A percentile compares a stretch with the other conserved stretches of the same genome.
These are phyloP conservation scores for Mormyrops attenuatus DNA, from an alignment of 2,797 vertebrate genomes.

Conservation along the genomic window DNA sequence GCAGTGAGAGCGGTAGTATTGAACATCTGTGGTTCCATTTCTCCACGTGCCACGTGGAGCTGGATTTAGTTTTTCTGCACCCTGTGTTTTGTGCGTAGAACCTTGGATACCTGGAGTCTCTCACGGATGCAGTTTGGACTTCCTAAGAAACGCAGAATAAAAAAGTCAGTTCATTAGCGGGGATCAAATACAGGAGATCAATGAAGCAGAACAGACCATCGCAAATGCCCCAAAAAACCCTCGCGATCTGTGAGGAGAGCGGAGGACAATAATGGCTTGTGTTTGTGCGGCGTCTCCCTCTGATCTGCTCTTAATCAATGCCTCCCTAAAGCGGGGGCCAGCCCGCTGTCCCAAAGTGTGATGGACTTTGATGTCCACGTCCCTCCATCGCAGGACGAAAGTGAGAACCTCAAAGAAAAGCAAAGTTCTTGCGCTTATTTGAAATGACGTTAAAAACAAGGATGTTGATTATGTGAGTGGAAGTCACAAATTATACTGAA, in stretches of 20 bases:
- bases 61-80: background rate
- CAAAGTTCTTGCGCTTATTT: slow-evolving; percentile 4
- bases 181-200: background rate
- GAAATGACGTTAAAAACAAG: slow-evolving; percentile 16
- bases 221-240: background rate
- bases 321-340: background rate
- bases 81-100: slow-evolving; percentile 5
- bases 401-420: slow-evolving; percentile 16
- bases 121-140: background rate
- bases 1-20: background rate
- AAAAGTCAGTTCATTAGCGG: background rate
- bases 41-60: background rate
- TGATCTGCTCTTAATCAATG: slow-evolving; percentile 18
- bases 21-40: slow-evolving; percentile 6
- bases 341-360: background rate
- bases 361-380: slow-evolving; percentile 10
- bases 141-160: background rate
- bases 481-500: background rate
- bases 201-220: background rate
- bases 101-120: background rate
- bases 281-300: background rate
- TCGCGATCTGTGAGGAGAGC: background rate
- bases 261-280: background rate
- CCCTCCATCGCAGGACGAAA: background rate
- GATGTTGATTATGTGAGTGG: background rate